phyloP scores from a whole-genome alignment of 2,888 invertebrate genomes.

The Dryobotodes eremita region DNA sequence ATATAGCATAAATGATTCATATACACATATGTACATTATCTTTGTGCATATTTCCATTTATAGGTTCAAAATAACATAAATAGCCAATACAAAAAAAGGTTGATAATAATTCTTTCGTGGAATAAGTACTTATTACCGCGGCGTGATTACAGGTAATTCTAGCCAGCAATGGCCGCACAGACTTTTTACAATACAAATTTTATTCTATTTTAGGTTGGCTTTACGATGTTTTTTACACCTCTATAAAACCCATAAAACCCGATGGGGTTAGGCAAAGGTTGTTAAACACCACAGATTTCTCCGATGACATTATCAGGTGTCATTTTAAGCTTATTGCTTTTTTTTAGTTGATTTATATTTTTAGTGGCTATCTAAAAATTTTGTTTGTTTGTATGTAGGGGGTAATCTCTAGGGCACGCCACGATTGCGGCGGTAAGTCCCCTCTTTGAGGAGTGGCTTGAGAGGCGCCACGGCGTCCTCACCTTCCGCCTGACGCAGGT shows the following conservation, averaged over 20 bases:
- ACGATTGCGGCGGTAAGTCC: too few relatives aligned
- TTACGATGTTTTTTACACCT: constrained; percentile 44
- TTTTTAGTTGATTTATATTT: constrained; percentile 1
- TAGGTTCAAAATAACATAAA: constrained; percentile 15
- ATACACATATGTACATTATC: not conserved
- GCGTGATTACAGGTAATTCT: constrained; percentile 47
- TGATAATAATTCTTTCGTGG: constrained; percentile 52
- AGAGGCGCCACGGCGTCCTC: too few relatives aligned
- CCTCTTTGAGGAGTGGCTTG: too few relatives aligned
- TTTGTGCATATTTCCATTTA: constrained; percentile 20
- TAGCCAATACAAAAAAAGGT: constrained; percentile 25
- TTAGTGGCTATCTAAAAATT: not conserved
- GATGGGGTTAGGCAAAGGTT: constrained; percentile 33
- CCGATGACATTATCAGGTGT: constrained; percentile 25
- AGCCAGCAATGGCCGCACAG: constrained; percentile 35
- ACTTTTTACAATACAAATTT: constrained; percentile 36
- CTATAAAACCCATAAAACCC: constrained; percentile 45
- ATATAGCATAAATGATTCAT: not conserved
- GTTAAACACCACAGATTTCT: constrained; percentile 23
- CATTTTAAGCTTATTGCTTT: constrained; percentile 25
- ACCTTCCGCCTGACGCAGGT: too few relatives aligned
- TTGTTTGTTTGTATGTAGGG: too few relatives aligned
- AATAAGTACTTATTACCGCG: constrained; percentile 42
- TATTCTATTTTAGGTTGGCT: constrained; percentile 2
- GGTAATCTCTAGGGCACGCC: too few relatives aligned